phyloP scores from a whole-genome alignment of 2,797 vertebrate species.

The Melanotaenia nigrans region DNA sequence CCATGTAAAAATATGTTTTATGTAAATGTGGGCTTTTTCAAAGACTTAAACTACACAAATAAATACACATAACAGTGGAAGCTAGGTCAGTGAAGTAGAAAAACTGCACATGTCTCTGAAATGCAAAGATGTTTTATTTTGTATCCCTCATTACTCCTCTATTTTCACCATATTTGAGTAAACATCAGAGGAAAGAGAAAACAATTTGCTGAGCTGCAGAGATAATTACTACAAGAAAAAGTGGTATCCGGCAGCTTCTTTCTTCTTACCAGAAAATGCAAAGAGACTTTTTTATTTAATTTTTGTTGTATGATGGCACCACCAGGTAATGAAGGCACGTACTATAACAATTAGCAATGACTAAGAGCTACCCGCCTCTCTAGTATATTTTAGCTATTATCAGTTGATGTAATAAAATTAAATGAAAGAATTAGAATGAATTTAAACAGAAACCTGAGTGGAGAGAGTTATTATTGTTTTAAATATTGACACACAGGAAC shows the following conservation, averaged over 20 bases:
- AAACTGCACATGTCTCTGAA: slow-evolving; percentile 63
- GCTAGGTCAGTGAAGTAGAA: slow-evolving; percentile 50
- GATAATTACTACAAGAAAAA: slow-evolving; percentile 69
- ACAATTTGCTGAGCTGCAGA: slow-evolving; percentile 65
- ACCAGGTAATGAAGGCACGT: slow-evolving; percentile 35
- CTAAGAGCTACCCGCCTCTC: slow-evolving; percentile 11
- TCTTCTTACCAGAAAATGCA: slow-evolving; percentile 32
- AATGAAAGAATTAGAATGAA: neutral
- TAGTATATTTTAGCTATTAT: slow-evolving; percentile 27
- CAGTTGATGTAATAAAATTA: neutral
- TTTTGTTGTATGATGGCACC: slow-evolving; percentile 34
- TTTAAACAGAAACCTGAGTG: neutral
- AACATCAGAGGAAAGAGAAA: slow-evolving; percentile 65
- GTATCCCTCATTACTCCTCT: slow-evolving; percentile 66
- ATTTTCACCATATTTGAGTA: slow-evolving; percentile 62
- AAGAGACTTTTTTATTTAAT: slow-evolving; percentile 29
- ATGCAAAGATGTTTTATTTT: slow-evolving; percentile 71
- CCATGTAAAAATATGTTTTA: neutral
- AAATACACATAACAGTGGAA: slow-evolving; percentile 69
- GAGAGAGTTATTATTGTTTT: slow-evolving; percentile 10
- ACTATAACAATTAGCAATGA: slow-evolving; percentile 22
- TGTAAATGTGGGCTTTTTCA: slow-evolving; percentile 20
- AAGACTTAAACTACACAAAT: slow-evolving; percentile 60
- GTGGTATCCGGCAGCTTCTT: slow-evolving; percentile 29
- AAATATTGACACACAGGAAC: slow-evolving; percentile 16